Evolutionary conservation across 2,888 invertebrate genomes (phyloP).

Genomic region (Atethmia centrago): DNA sequence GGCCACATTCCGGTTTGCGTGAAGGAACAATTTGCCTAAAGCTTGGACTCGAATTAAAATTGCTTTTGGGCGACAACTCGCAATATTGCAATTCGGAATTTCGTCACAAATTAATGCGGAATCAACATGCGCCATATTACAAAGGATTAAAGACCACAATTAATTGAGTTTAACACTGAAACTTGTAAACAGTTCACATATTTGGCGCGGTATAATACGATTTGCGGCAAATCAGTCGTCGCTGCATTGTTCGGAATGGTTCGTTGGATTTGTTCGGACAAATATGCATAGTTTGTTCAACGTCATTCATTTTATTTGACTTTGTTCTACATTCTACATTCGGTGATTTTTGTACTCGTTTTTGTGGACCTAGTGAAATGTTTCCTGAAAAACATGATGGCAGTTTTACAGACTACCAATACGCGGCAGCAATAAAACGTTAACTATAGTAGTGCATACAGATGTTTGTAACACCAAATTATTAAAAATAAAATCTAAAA

Average conservation of each 20-base stretch:
- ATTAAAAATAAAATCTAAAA: background rate
- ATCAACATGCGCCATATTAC: conserved; percentile 68
- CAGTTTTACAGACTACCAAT: conserved; percentile 7
- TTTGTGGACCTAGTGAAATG: conserved; percentile 28
- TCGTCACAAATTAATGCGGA: conserved; percentile 60
- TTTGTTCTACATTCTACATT: conserved; percentile 36
- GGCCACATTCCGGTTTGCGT: conserved; percentile 79
- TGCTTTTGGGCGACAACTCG: conserved; percentile 74
- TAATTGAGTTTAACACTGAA: conserved; percentile 67
- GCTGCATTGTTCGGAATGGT: conserved; percentile 70
- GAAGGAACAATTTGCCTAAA: conserved; percentile 80
- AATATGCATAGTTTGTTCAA: conserved; percentile 70
- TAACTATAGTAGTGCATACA: background rate
- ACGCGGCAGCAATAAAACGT: background rate
- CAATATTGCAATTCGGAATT: conserved; percentile 73
- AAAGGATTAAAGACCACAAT: conserved; percentile 72
- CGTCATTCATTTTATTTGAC: conserved; percentile 70
- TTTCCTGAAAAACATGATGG: conserved; percentile 22
- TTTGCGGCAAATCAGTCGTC: conserved; percentile 73
- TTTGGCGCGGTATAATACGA: conserved; percentile 71
- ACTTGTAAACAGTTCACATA: conserved; percentile 71
- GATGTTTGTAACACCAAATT: background rate
- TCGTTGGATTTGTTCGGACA: conserved; percentile 68
- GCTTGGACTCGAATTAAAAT: conserved; percentile 80
- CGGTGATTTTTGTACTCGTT: conserved; percentile 22